phyloP scores from a whole-genome alignment of 2,888 invertebrate genomes.

The Troides aeacus region DNA sequence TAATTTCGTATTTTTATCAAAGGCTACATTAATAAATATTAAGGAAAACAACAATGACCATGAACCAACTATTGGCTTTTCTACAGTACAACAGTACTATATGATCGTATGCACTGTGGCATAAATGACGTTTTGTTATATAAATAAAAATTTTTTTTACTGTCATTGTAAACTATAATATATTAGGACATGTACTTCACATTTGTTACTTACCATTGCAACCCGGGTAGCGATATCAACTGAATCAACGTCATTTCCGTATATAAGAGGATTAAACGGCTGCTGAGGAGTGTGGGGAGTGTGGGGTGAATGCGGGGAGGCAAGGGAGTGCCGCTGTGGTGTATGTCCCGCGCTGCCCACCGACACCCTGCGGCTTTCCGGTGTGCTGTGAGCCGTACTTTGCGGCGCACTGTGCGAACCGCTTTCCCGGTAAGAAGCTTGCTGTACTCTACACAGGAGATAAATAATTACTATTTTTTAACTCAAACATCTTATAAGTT shows the following conservation, averaged over 20 bases:
- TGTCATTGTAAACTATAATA: too few species aligned
- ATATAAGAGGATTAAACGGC: conserved; percentile 92
- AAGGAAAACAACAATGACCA: too few species aligned
- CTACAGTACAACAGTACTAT: too few species aligned
- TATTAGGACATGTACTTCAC: not conserved
- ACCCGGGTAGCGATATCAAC: conserved; percentile 99
- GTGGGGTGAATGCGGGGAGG: conserved; percentile 62
- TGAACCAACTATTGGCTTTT: too few species aligned
- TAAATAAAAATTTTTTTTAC: too few species aligned
- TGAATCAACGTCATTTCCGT: conserved; percentile 96
- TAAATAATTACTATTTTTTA: not conserved
- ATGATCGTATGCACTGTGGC: too few species aligned
- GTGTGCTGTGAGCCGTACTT: conserved; percentile 58
- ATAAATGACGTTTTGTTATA: too few species aligned
- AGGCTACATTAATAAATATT: too few species aligned
- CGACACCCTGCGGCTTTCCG: conserved; percentile 70
- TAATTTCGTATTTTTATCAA: not conserved
- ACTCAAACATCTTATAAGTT: too few species aligned
- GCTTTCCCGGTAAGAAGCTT: conserved; percentile 51
- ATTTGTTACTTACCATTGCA: conserved; percentile 87
- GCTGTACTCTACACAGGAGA: conserved; percentile 58
- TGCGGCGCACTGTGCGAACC: conserved; percentile 50
- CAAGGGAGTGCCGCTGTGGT: conserved; percentile 39
- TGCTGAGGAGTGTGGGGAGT: conserved; percentile 69
- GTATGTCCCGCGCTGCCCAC: conserved; percentile 49